Conservation (phyloP, 1,140 invertebrate genomes). For the Monochamus saltuarius region DNA sequence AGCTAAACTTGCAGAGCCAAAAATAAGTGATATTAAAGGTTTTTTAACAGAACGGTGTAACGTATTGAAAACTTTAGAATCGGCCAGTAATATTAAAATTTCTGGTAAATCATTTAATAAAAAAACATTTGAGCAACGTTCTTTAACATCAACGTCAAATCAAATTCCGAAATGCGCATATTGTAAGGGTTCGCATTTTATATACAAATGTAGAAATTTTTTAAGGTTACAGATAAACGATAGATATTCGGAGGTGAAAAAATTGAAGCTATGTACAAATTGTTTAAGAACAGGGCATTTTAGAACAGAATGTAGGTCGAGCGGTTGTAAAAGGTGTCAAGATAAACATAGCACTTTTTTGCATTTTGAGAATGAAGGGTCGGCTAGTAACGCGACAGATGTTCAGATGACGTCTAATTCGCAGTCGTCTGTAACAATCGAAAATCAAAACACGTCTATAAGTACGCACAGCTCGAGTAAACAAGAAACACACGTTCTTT, state of each 20-base stretch:
- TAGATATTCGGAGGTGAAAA: conserved; percentile 9
- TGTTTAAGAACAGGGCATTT: conserved; percentile 9
- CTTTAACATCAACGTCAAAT: not conserved
- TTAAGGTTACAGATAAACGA: conserved; percentile 5
- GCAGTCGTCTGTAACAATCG: no score
- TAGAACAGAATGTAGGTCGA: not conserved
- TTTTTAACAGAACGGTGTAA: conserved; percentile 16
- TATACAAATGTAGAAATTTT: conserved; percentile 21
- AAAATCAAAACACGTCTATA: no score
- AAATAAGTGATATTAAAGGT: not conserved
- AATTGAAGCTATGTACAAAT: conserved; percentile 14
- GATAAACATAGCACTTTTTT: conserved; percentile 15
- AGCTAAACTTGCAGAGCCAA: conserved; percentile 4
- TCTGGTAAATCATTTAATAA: not conserved
- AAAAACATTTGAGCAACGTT: conserved; percentile 8
- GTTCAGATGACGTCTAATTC: no score
- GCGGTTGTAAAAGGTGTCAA: conserved; percentile 1
- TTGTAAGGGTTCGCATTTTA: conserved; percentile 23
- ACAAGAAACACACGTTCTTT: no score
- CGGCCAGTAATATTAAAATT: conserved; percentile 1
- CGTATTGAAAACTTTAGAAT: conserved; percentile 17
- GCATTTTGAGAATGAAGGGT: not conserved
- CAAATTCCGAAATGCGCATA: conserved; percentile 4
- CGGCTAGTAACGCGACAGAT: no score
- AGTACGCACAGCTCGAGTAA: no score